Percentiles rank a stretch among this genome's conserved stretches.
These are phyloP conservation scores for Chaetodon auriga DNA, from an alignment of 2,113 vertebrate species.

Conservation along the genomic window DNA sequence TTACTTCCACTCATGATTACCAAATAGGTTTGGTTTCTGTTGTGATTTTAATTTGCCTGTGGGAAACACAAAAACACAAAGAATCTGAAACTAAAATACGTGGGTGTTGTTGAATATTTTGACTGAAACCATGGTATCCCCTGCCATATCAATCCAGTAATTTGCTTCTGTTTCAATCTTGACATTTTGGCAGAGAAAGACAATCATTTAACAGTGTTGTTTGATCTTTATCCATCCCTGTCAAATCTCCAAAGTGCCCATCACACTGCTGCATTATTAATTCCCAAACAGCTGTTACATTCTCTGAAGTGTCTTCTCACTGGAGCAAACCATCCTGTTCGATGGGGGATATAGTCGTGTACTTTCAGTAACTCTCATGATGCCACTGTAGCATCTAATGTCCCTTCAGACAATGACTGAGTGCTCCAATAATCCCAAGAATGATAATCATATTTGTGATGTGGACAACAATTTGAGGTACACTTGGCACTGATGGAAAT, in stretches of 20 bases:
- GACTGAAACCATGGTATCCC: too few species aligned
- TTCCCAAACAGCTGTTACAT: constrained; percentile 34
- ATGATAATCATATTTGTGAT: not conserved
- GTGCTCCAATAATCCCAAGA: not conserved
- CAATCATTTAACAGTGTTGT: not conserved
- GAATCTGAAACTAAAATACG: not conserved
- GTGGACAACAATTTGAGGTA: not conserved
- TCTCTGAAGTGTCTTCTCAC: constrained; percentile 30
- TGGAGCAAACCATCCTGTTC: not conserved
- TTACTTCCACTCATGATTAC: not conserved
- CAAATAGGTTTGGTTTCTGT: not conserved
- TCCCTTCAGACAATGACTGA: not conserved
- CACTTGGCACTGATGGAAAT: not conserved
- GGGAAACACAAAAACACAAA: not conserved
- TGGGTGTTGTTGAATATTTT: not conserved
- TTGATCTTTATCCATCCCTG: constrained; percentile 42
- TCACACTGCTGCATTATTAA: constrained; percentile 39
- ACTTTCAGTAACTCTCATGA: not conserved
- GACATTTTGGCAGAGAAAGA: constrained; percentile 6
- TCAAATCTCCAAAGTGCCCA: constrained; percentile 16
- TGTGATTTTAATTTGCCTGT: not conserved
- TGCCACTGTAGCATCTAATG: not conserved
- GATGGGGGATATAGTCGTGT: not conserved
- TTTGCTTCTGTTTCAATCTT: not conserved
- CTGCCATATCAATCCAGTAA: not conserved